phyloP scores from a whole-genome alignment of 92 coral and sea anemone species.

The Siderastrea radians region DNA sequence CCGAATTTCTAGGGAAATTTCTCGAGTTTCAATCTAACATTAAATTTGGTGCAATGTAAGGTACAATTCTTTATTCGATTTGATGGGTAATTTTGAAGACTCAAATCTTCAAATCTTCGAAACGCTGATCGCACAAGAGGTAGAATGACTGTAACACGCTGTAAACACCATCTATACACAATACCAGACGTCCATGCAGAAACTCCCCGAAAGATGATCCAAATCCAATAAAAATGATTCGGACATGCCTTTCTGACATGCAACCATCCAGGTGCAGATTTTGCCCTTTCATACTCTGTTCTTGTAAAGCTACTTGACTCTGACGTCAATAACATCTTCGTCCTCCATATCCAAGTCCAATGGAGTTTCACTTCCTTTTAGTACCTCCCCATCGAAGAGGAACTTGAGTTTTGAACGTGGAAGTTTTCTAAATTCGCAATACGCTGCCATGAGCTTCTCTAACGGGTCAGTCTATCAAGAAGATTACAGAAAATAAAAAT shows the following conservation, averaged over 20 bases:
- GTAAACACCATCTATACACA: too few species aligned
- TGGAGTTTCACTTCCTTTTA: constrained; percentile 82
- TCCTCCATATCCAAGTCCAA: constrained; percentile 95
- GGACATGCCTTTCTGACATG: neutral
- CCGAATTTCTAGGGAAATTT: too few species aligned
- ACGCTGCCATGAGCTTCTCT: constrained; percentile 74
- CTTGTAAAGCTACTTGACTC: constrained; percentile 34
- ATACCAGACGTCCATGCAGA: neutral
- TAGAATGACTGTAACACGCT: too few species aligned
- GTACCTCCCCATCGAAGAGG: constrained; percentile 87
- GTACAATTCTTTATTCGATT: too few species aligned
- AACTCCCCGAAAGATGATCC: neutral
- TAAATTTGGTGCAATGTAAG: too few species aligned
- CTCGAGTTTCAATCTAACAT: too few species aligned
- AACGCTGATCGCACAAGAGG: too few species aligned
- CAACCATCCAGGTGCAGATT: neutral
- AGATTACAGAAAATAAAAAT: neutral
- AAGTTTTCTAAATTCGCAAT: constrained; percentile 80
- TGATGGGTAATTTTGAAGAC: too few species aligned
- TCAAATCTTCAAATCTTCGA: too few species aligned
- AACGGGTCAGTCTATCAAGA: constrained; percentile 74
- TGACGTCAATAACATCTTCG: constrained; percentile 90
- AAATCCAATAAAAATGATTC: neutral
- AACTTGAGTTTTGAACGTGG: constrained; percentile 78
- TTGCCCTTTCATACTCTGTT: neutral